These are phyloP conservation scores for Anas bahamensis DNA, from an alignment of 2,797 vertebrate species.

Conservation along the genomic window DNA sequence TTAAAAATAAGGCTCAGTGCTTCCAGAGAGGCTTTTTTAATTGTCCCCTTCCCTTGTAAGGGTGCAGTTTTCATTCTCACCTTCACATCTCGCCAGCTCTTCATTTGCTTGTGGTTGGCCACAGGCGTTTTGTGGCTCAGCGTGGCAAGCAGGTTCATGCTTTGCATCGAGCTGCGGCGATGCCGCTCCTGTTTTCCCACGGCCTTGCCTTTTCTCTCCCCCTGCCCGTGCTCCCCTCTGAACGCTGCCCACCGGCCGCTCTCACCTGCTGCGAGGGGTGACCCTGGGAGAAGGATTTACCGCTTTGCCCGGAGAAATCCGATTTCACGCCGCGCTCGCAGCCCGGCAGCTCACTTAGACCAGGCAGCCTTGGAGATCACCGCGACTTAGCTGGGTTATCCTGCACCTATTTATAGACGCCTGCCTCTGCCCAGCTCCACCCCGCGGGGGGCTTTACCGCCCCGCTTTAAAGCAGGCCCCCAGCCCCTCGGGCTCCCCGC, in stretches of 20 bases:
- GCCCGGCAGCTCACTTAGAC: constrained; percentile 17
- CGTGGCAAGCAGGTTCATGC: rapidly evolving
- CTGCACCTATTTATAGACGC: constrained; percentile 71
- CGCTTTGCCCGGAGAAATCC: constrained; percentile 38
- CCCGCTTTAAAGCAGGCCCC: neutral
- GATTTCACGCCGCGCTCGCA: neutral
- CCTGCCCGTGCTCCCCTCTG: rapidly evolving
- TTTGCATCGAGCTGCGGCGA: neutral
- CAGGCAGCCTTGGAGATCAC: constrained; percentile 37
- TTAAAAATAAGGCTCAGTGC: neutral
- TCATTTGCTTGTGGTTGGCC: neutral
- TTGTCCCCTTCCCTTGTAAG: neutral
- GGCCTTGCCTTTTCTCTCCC: neutral
- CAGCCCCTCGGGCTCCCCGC: neutral
- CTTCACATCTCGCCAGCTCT: neutral
- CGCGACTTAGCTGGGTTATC: constrained; percentile 66
- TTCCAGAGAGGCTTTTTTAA: neutral
- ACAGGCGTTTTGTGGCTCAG: neutral
- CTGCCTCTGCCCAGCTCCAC: constrained; percentile 15
- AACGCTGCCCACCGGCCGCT: neutral
- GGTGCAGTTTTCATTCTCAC: neutral
- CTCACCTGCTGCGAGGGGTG: constrained; percentile 6
- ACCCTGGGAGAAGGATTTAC: constrained; percentile 54
- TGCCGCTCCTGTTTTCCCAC: neutral
- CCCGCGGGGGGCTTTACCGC: neutral